phyloP scores from a whole-genome alignment of 1,140 invertebrate genomes.

The Nautilus pompilius region DNA sequence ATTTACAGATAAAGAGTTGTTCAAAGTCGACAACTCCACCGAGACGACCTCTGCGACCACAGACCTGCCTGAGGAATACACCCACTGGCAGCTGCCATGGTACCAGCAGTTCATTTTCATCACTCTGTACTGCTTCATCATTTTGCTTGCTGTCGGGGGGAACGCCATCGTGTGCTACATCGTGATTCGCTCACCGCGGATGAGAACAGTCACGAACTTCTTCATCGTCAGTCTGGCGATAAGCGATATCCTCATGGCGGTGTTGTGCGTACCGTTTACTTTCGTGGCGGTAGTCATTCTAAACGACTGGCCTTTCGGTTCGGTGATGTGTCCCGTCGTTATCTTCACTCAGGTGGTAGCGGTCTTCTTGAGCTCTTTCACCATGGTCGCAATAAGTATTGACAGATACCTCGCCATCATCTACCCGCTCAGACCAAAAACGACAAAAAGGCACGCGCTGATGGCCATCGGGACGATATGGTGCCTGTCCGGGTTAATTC shows the following conservation, averaged over 20 bases:
- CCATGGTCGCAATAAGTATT: conserved; percentile 91
- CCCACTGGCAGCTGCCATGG: conserved; percentile 16
- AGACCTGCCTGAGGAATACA: conserved; percentile 1
- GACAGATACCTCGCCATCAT: conserved; percentile 94
- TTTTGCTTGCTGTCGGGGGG: conserved; percentile 63
- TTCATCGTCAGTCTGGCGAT: conserved; percentile 94
- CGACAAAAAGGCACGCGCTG: conserved; percentile 70
- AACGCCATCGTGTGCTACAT: conserved; percentile 88
- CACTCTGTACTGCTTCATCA: conserved; percentile 40
- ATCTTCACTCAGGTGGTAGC: conserved; percentile 90
- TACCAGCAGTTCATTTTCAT: conserved; percentile 39
- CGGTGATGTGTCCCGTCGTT: conserved; percentile 78
- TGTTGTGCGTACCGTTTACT: conserved; percentile 90
- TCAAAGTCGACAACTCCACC: too few species aligned
- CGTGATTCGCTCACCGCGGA: conserved; percentile 75
- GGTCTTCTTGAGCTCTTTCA: conserved; percentile 91
- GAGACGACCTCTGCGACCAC: not conserved
- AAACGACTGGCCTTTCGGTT: conserved; percentile 87
- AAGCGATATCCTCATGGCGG: conserved; percentile 89
- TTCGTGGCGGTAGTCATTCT: conserved; percentile 84
- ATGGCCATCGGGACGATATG: conserved; percentile 74
- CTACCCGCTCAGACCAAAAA: conserved; percentile 76
- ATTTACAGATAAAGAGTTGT: too few species aligned
- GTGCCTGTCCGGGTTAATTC: conserved; percentile 74
- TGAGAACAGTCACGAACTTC: conserved; percentile 93